Evolutionary conservation across 2,113 vertebrate species (phyloP), one percentile per base, ranked within the genome.

Genomic region (Todiramphus chloris): DNA sequence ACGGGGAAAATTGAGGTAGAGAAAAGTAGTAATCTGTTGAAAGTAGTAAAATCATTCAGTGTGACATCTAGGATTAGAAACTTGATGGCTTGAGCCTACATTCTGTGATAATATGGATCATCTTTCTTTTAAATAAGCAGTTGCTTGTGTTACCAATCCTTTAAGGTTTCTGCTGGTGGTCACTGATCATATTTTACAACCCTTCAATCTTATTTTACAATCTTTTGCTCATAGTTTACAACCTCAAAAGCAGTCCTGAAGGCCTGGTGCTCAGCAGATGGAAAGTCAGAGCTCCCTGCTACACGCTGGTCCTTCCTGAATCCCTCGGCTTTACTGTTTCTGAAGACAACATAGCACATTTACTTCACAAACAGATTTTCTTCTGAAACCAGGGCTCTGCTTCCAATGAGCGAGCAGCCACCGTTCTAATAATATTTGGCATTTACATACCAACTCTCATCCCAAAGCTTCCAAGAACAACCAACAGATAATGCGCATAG

Each of bases 181-280:
- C 73, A 51, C 83, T 81, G 55, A 76, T 82, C 74, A 82, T 72
- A 55, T 78, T 96, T 96, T 93, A 91, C n/a, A 73, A 95, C 76
- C 58, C 58, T 80, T 89, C 64, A 35, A 8, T 90, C 76, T 51
- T 75, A 46, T 39, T 94, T 88, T 79, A 70, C 56, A 75, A 25
- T 27, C 55, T 51, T 80, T 53, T n/a, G 59, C 73, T 87, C 68
- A 4, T 33, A 44, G 43, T 90, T 94, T 83, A 93, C 86, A 66
- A 28, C 41, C 37, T 89, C 58, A 14, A 82, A 46, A 75, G 24
- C 73, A 44, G 24, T 83, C 62, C 89, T 82, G 35, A 66, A 84
- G 23, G 62, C 68, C 77, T 10, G 0, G 20, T 41, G 80, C 70
- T 84, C 66, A 46, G 41, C 35, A 87, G 25, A 62, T 30, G 64